phyloP scores from a whole-genome alignment of 2,888 invertebrate species.

The Amorpha juglandis region DNA sequence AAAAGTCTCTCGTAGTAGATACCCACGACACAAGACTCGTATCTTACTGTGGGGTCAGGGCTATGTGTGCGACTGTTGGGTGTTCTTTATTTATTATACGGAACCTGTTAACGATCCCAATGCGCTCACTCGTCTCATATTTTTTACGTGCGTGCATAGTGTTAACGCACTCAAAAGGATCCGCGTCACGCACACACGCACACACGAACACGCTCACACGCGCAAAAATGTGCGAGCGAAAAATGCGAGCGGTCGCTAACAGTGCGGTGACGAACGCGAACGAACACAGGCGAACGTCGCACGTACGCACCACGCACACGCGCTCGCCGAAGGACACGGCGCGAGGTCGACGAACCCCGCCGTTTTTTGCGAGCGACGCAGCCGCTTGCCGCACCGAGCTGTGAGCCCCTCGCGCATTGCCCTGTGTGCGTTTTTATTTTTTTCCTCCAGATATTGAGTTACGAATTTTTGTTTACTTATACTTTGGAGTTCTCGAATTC shows the following conservation, averaged over 20 bases:
- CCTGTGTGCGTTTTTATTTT: conserved; percentile 59
- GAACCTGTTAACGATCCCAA: conserved; percentile 8
- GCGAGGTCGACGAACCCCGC: conserved; percentile 74
- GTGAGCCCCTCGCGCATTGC: conserved; percentile 75
- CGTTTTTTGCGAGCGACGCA: conserved; percentile 78
- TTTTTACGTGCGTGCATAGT: conserved; percentile 35
- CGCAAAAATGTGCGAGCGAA: conserved; percentile 48
- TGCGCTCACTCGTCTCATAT: conserved; percentile 17
- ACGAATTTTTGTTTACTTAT: conserved; percentile 17
- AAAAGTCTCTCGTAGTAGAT: too few species aligned
- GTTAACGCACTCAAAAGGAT: conserved; percentile 67
- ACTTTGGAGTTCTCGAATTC: neutral
- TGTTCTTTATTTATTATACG: too few species aligned
- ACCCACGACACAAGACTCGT: too few species aligned
- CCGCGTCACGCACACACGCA: conserved; percentile 58
- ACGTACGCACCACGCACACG: conserved; percentile 54
- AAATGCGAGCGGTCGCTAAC: conserved; percentile 52
- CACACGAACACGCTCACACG: conserved; percentile 49
- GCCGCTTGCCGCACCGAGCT: conserved; percentile 72
- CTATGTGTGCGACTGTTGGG: too few species aligned
- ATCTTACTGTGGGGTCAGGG: too few species aligned
- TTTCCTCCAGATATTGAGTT: conserved; percentile 27
- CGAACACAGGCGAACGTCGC: conserved; percentile 47
- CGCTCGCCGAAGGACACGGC: conserved; percentile 76
- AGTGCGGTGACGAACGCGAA: conserved; percentile 22